These are phyloP conservation scores for Brachionus angularis DNA, from an alignment of 1,140 invertebrate species.

Conservation along the genomic window DNA sequence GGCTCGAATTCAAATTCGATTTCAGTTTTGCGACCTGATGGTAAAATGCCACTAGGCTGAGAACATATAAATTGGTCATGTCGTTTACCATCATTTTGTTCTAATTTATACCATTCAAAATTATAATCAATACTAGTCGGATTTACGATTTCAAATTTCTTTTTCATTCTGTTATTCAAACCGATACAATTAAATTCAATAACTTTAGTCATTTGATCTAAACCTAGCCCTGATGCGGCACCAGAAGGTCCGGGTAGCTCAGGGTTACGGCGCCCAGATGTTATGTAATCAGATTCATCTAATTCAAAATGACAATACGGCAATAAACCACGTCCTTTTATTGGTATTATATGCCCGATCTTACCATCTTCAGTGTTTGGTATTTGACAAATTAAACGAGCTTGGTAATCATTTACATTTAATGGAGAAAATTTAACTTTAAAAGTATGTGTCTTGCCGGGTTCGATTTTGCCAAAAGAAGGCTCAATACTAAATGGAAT, in stretches of 20 bases:
- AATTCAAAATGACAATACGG: constrained; percentile 59
- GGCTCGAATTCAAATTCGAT: constrained; percentile 56
- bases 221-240: constrained; percentile 52
- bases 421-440: constrained; percentile 57
- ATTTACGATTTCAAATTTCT: constrained; percentile 55
- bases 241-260: constrained; percentile 54
- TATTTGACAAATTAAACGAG: constrained; percentile 51
- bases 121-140: constrained; percentile 54
- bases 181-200: constrained; percentile 56
- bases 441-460: constrained; percentile 51
- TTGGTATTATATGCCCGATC: constrained; percentile 50
- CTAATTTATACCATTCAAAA: constrained; percentile 54
- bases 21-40: constrained; percentile 46
- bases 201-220: constrained; percentile 56
- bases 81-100: constrained; percentile 54
- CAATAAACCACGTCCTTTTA: constrained; percentile 54
- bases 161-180: constrained; percentile 47
- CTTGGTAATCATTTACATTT: constrained; percentile 57
- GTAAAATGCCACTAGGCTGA: neutral
- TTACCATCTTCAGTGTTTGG: neutral
- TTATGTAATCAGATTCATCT: constrained; percentile 57
- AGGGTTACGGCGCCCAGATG: constrained; percentile 51
- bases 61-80: constrained; percentile 45
- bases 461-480: constrained; percentile 51
- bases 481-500: constrained; percentile 55